Evolutionary conservation across 1,140 invertebrate genomes (phyloP), one percentile per base, ranked within the genome.

Genomic region (Pseudomyrmex dendroicus): DNA sequence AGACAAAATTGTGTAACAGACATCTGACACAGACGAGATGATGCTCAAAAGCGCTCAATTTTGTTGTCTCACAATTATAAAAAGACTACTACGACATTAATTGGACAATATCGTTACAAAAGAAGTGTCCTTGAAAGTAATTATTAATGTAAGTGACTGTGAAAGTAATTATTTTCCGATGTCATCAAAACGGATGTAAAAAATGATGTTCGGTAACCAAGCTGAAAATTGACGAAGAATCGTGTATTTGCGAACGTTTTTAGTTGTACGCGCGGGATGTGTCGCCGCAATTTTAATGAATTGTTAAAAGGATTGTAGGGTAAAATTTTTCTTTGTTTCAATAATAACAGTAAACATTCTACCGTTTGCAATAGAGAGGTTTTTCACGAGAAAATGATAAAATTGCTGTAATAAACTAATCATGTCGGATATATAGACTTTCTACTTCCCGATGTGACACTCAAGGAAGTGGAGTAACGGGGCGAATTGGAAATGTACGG

Each of bases 111-210:
- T 54, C 1, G 8, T 73, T 74, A 7, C 46, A 35, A 44, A 48
- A 3, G 10, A 48, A n/a, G 44, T 9, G 48, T 25, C 25, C 50
- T 77, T 35, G 20, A n/a, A n/a, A n/a, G n/a, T n/a, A n/a, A n/a
- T n/a, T n/a, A n/a, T n/a, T n/a, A n/a, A n/a, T n/a, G n/a, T n/a
- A n/a, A n/a, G n/a, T n/a, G 59, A 25, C 20, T 54, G 7, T 7
- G 46, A n/a, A 46, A 48, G 52, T 5, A 46, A 44, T 44, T 13
- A 70, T 59, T 22, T 57, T 59, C 9, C 20, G 54, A 13, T 80
- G 52, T 80, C 66, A 50, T 59, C 20, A 72, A 78, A 80, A 72
- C 76, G 76, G 64, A 78, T 59, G 56, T 80, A 61, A 61, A 61
- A 50, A 35, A 48, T 72, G 12, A 80, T 12, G 44, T 5, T 25